Base-by-base conservation (phyloP, 2,113 vertebrate species). In the Salvelinus namaycush region DNA sequence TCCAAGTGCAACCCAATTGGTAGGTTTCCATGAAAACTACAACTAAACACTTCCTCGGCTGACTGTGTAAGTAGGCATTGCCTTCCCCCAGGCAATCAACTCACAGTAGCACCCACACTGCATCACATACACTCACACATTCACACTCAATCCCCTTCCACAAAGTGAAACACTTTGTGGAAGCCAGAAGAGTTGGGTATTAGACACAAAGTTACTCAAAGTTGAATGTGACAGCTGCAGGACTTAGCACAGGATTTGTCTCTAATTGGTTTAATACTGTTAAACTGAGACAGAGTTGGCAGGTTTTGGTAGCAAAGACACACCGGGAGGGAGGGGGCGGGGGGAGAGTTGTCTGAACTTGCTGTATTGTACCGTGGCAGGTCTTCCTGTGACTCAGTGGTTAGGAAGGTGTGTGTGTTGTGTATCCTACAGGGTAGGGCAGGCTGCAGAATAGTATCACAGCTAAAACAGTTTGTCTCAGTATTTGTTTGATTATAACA, bases 221-320 rank as follows among this genome's bases (percentile, higher is more conserved):
- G 67, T 79, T 83, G 60, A 77, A 73, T 79, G 77, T 80, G 73
- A 83, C 80, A 81, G 72, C 77, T 34, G 76, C 68, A 78, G 64
- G 24, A 26, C 24, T 79, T 77, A 57, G 18, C 12, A 57, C 51
- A 18, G 51, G 51, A 57, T 57, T 57, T 72, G 24, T 68, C 74
- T 24, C 72, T 81, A 72, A 84, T 79, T 83, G 74, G 64, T 81
- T 76, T 67, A 73, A 13, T 72, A 74, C 68, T 74, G 57, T 48
- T 64, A 27, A 69, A 75, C 74, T 81, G 67, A 8, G 49, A 59
- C 74, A 83, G 69, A 8, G 5, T 31, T 31, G 31, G 31, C 31
- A 31, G 31, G 31, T 31, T 31, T 31, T 5, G 4, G 29, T 5
- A 31, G 4, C 60, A 64, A 18, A 81, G 31, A 74, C 59, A 51